Evolutionary conservation across 2,113 vertebrate species (phyloP), one percentile per base, ranked within the genome.

Genomic region (Cryptotis parvus): DNA sequence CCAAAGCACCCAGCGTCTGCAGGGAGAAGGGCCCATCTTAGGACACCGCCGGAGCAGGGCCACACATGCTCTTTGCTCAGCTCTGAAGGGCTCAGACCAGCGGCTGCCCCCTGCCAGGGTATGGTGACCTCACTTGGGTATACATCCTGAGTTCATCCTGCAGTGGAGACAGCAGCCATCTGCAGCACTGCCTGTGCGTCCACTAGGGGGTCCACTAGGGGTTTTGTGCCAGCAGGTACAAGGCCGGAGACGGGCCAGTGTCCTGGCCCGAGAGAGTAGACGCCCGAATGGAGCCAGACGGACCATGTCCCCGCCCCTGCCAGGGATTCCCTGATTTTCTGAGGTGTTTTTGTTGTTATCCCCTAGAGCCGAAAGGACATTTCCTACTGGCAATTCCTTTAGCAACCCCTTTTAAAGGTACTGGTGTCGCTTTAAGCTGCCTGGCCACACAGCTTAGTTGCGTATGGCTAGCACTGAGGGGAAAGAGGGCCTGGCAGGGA

Each of bases 391-490:
- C 16, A 0, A 61, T 33, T 35, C 84, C 73, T 55, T 58, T 75
- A 77, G 84, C 33, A 84, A 78, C n/a, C 31, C 63, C 68, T 95
- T 86, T 66, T 18, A 66, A 84, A 90, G 52, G 55, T 15, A 43
- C 84, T 29, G 22, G 45, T 49, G 78, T 63, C 79, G 68, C 43
- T n/a, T n/a, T n/a, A n/a, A 33, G 4, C 81, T 41, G 61, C 61
- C 31, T 14, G 43, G 72, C 68, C 33, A 27, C 22, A 26, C 12
- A 63, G 81, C 26, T 74, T 9, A 22, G 65, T 82, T 70, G 65
- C 18, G 15, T 15, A 20, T 1, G 41, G n/a, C 9, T 2, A 68
- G 58, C 87, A 10, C 3, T 0, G 31, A 33, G 77, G 72, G 10
- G 29, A 15, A 15, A 33, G 5, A 0, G 6, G 77, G 85, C 31